Evolutionary conservation across 2,797 vertebrate genomes (phyloP).

Genomic region (Sebastes kiyomatsui): DNA sequence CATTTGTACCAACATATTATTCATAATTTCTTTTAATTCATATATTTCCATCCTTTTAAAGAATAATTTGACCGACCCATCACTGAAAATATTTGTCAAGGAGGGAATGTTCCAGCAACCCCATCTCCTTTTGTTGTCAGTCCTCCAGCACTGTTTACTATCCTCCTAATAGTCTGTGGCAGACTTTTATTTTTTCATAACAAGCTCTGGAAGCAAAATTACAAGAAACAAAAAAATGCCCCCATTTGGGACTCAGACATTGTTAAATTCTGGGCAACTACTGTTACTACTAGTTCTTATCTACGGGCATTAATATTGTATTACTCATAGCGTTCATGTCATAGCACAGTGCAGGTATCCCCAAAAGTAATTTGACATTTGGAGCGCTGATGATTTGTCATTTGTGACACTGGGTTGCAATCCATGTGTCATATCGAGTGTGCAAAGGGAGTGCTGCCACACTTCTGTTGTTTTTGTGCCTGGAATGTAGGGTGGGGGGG

Average conservation of each 20-base stretch:
- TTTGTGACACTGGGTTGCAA: not conserved
- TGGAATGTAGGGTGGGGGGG: not conserved
- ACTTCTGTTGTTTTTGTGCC: not conserved
- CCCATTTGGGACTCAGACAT: not conserved
- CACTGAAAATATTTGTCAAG: constrained; percentile 10
- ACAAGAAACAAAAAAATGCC: not conserved
- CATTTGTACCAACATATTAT: not conserved
- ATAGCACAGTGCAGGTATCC: not conserved
- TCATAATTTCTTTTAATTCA: not conserved
- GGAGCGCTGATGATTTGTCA: not conserved
- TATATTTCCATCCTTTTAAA: not conserved
- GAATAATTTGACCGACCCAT: not conserved
- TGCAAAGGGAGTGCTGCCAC: not conserved
- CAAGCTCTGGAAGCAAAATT: constrained; percentile 11
- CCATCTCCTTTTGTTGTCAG: constrained; percentile 13
- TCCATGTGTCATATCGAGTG: not conserved
- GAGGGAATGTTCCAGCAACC: constrained; percentile 1
- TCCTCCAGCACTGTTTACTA: constrained; percentile 2
- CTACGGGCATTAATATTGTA: not conserved
- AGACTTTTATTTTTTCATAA: not conserved
- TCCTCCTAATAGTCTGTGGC: constrained; percentile 2
- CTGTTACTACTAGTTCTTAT: not conserved
- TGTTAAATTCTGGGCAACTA: not conserved
- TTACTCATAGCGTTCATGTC: not conserved
- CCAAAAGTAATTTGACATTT: not conserved